Evolutionary conservation across 2,797 vertebrate genomes (phyloP).

Genomic region (Takifugu ocellatus): DNA sequence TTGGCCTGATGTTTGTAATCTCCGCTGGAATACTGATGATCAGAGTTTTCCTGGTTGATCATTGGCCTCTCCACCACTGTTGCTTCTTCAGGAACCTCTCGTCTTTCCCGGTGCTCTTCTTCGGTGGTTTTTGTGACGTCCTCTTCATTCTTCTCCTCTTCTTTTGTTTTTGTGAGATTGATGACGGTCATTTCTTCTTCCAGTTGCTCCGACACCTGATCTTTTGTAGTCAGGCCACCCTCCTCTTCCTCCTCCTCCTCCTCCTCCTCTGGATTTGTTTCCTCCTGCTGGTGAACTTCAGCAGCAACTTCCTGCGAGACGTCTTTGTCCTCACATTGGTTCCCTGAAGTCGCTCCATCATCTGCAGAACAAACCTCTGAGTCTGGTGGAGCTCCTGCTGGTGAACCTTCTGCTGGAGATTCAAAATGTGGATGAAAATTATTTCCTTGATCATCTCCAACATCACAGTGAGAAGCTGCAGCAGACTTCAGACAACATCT

Average conservation of each 20-base stretch:
- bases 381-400: conserved; percentile 25
- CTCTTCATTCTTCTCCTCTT: conserved; percentile 17
- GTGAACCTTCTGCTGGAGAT: conserved; percentile 43
- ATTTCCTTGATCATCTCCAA: too few species aligned
- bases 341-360: conserved; percentile 61
- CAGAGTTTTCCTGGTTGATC: conserved; percentile 73
- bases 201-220: conserved; percentile 37
- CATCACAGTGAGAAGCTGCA: too few species aligned
- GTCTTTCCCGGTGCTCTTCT: conserved; percentile 37
- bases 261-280: conserved; percentile 41
- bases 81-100: conserved; percentile 28
- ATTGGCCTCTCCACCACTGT: conserved; percentile 53
- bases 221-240: conserved; percentile 30
- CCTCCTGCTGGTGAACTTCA: conserved; percentile 58
- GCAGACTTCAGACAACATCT: too few species aligned
- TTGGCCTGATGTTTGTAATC: conserved; percentile 70
- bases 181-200: conserved; percentile 22
- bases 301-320: conserved; percentile 16
- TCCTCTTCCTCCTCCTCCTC: conserved; percentile 33
- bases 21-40: conserved; percentile 81
- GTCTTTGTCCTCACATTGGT: conserved; percentile 44
- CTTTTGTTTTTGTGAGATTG: conserved; percentile 42
- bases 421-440: background rate
- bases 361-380: conserved; percentile 30
- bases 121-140: background rate